Conservation (phyloP, 2,888 invertebrate genomes). For the Epinotia bilunana region DNA sequence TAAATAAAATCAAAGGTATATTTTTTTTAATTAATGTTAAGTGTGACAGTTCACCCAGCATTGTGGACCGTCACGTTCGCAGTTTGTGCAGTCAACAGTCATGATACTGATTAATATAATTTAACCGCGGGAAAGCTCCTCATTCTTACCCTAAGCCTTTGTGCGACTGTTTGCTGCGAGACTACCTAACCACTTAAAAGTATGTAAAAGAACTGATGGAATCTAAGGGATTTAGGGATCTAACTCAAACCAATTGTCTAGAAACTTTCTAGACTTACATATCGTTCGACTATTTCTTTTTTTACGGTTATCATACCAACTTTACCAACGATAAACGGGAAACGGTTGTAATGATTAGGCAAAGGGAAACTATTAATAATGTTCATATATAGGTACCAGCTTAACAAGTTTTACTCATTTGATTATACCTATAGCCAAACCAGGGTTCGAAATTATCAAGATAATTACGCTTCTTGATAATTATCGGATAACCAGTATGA, state of each 20-base stretch:
- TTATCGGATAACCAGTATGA: too few relatives aligned
- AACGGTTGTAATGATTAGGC: too few relatives aligned
- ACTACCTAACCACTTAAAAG: slow-evolving; percentile 37
- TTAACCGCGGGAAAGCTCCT: slow-evolving; percentile 10
- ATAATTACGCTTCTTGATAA: too few relatives aligned
- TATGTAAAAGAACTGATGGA: slow-evolving; percentile 17
- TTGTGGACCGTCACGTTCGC: background rate
- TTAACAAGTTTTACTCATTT: too few relatives aligned
- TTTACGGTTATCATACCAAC: too few relatives aligned
- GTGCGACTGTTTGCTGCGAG: slow-evolving; percentile 28
- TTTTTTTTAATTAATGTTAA: background rate
- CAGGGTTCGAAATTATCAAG: too few relatives aligned
- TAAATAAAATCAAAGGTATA: background rate
- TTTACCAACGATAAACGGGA: too few relatives aligned
- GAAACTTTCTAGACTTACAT: background rate
- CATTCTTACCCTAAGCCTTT: slow-evolving; percentile 42
- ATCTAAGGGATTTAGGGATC: too few relatives aligned
- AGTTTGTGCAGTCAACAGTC: background rate
- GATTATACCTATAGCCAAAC: too few relatives aligned
- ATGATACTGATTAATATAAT: background rate
- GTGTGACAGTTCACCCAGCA: background rate
- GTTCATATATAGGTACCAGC: too few relatives aligned
- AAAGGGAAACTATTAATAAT: too few relatives aligned
- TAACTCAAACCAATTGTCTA: slow-evolving; percentile 4
- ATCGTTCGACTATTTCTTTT: background rate